Percentiles rank a stretch among this genome's conserved stretches.
These are phyloP conservation scores for Porites divaricata DNA, from an alignment of 92 coral and sea anemone species.

Conservation along the genomic window DNA sequence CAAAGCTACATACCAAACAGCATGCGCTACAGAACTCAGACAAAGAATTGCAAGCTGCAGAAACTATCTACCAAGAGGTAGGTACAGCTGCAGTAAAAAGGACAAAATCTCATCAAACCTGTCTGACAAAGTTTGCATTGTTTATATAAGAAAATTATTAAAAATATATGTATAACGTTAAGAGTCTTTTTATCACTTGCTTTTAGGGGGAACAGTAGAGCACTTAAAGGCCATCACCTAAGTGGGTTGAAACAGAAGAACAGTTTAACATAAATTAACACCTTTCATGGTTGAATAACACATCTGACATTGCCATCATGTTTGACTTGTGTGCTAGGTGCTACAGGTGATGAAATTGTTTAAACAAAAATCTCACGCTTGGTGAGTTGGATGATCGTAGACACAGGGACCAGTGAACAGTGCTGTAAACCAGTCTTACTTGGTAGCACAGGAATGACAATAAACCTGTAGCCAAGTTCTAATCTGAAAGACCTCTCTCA, in stretches of 20 bases:
- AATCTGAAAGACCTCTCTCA: not conserved
- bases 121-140: slow-evolving; percentile 10
- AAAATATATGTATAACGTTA: not conserved
- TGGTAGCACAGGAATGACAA: slow-evolving; percentile 55
- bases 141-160: slow-evolving; percentile 11
- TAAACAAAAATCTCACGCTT: slow-evolving; percentile 8
- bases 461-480: slow-evolving; percentile 2
- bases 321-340: not conserved
- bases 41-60: too few species aligned
- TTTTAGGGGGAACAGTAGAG: not conserved
- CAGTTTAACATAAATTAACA: not conserved
- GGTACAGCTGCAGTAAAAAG: not conserved
- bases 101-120: not conserved
- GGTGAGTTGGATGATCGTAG: slow-evolving; percentile 18
- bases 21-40: not conserved
- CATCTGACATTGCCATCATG: not conserved
- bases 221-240: slow-evolving; percentile 6
- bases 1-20: not conserved
- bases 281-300: slow-evolving; percentile 13
- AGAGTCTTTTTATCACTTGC: not conserved
- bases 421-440: slow-evolving; percentile 51
- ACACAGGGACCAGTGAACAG: slow-evolving; percentile 49
- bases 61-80: not conserved
- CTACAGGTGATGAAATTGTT: slow-evolving; percentile 23
- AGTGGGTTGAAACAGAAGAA: not conserved